These are phyloP conservation scores for Yoshiicerus persimilis DNA, from an alignment of 1,140 invertebrate genomes.

Conservation along the genomic window DNA sequence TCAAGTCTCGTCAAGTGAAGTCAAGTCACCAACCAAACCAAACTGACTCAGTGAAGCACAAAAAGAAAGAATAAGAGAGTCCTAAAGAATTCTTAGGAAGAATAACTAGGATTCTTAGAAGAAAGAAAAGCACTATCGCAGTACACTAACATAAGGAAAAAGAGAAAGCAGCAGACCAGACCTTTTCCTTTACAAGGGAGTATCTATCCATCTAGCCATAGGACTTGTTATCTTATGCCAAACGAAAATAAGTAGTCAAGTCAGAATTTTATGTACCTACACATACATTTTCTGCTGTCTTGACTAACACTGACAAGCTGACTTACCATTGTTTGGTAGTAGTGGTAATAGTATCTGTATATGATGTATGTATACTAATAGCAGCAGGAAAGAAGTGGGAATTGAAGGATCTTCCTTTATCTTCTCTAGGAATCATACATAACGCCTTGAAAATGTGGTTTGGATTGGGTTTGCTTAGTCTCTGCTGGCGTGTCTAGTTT, in stretches of 20 bases:
- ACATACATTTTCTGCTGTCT: not conserved
- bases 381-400: not conserved
- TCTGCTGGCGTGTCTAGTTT: not conserved
- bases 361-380: not conserved
- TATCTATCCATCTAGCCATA: not conserved
- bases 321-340: not conserved
- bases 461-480: too few species aligned
- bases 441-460: not conserved
- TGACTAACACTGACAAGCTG: not conserved
- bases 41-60: not conserved
- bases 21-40: not conserved
- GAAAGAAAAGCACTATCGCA: not conserved
- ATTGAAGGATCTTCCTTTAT: not conserved
- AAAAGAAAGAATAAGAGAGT: not conserved
- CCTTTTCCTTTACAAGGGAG: not conserved
- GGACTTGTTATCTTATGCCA: not conserved
- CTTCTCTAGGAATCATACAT: not conserved
- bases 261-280: not conserved
- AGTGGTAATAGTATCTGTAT: too few species aligned
- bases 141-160: not conserved
- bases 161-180: not conserved
- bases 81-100: not conserved
- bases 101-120: not conserved
- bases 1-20: not conserved
- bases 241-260: not conserved